Base-by-base conservation (phyloP, 1,140 invertebrate species). In the Lepidurus arcticus region DNA sequence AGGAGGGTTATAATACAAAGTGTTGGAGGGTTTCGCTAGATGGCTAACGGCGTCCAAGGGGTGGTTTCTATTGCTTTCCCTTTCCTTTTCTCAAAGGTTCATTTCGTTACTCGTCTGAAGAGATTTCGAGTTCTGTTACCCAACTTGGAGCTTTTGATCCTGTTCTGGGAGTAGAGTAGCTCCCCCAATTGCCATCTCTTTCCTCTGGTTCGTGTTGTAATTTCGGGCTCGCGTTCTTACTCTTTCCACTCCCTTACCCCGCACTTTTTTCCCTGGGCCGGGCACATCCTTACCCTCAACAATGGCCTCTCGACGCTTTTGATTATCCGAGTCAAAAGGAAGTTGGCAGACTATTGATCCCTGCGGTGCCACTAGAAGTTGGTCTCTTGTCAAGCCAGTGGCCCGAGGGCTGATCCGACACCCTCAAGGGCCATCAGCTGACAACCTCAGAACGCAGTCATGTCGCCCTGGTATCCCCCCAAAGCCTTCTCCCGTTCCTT, bases 371-470 rank as follows among this genome's bases (percentile, higher is more conserved):
- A 13, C 53, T 65, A 65, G 21, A 65, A 65, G 53, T 65, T 65
- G 53, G 53, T 65, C 53, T 21, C 53, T 65, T 76, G 47, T 76
- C 47, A 47, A 76, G 21, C 42, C 75, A 44, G 75, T 47, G 75
- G 43, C 47, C 75, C 42, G n/a, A 47, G 75, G 43, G 43, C 43
- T 44, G 75, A 76, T 76, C 43, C 42, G 75, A 76, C 75, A 47
- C 75, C 75, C 75, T 76, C 43, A 44, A 76, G 75, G 47, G 75
- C 75, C 43, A 76, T 76, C 75, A 76, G 75, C 75, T 76, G 75
- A 76, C 75, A 76, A 76, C 42, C 75, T 76, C 43, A 76, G 75
- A 76, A 44, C 47, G 13, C 44, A 34, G 78, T 79, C 75, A 42
- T 75, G 13, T 75, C 42, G 73, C 44, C 73, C 73, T 26, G 24